Evolutionary conservation across 1,140 invertebrate species (phyloP).

Genomic region (Trachymyrmex cornetzi): DNA sequence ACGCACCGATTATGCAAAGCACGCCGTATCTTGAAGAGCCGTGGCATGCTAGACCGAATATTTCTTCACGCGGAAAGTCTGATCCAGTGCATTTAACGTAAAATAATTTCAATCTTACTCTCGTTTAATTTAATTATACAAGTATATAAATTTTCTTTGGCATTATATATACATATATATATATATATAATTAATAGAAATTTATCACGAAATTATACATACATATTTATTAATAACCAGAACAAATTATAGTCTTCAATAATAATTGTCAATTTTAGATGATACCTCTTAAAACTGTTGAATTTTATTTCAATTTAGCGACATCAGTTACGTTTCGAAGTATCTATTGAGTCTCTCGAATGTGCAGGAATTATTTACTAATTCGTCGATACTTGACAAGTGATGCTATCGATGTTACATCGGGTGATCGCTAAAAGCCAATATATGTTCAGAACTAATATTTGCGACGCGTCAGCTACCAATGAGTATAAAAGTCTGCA

Average conservation of each 20-base stretch:
- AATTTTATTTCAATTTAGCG: constrained; percentile 6
- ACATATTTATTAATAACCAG: neutral
- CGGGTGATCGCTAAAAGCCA: constrained; percentile 33
- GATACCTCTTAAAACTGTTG: neutral
- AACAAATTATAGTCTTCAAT: neutral
- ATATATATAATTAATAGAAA: neutral
- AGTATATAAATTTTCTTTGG: neutral
- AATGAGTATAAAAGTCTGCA: constrained; percentile 46
- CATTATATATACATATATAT: neutral
- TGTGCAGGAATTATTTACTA: constrained; percentile 7
- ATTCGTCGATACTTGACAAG: constrained; percentile 39
- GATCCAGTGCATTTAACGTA: neutral
- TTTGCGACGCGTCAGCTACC: constrained; percentile 35
- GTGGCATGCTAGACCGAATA: constrained; percentile 33
- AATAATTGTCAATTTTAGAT: constrained; percentile 20
- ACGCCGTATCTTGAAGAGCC: constrained; percentile 32
- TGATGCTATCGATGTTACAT: constrained; percentile 34
- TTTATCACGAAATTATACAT: neutral
- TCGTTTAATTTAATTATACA: constrained; percentile 30
- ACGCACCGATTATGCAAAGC: constrained; percentile 58
- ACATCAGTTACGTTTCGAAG: constrained; percentile 2
- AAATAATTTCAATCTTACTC: constrained; percentile 24
- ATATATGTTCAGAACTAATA: constrained; percentile 56
- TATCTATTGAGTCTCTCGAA: neutral
- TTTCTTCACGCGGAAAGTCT: constrained; percentile 41